Base-by-base conservation (phyloP, 2,797 vertebrate genomes). In the Rhinichthys osculus region DNA sequence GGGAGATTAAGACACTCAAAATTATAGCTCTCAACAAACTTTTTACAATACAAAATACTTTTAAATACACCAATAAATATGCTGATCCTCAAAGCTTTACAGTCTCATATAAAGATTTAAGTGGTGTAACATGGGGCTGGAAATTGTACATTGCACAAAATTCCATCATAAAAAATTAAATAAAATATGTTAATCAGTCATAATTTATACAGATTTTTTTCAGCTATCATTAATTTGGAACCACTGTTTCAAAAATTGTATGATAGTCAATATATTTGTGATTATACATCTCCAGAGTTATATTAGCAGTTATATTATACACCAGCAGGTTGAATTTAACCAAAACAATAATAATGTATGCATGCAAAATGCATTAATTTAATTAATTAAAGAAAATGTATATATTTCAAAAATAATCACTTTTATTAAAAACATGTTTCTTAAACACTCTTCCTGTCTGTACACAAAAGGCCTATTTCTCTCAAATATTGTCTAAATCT, bases 21-120 rank as follows among this genome's bases (percentile, higher is more conserved):
- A 80, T 86, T 74, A 80, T 30, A 81, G 70, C 27, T 50, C 64
- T 82, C 62, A 89, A 52, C 82, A 79, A 85, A 76, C 21, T 23
- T 76, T 21, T 85, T 42, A 74, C 30, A 57, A 40, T 27, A 44
- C 7, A 74, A 16, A 62, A 35, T 0, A 10, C 23, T 38, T 64
- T 83, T 77, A 38, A 78, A 59, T 27, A 30, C 72, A 78, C 77
- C 69, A 83, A 64, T 74, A 52, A 62, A 67, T 57, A 80, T 38
- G 77, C 6, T 85, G 50, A 72, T 76, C 38, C 59, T 83, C 59
- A 50, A 83, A 81, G n/a, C 42, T 16, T 70, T 70, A 54, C 27
- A n/a, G 19, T n/a, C 17, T 62, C 3, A 44, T 44, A 73, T 73
- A 59, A 59, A 16, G 3, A 78, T 44, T 4, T 16, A 5, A 23